phyloP scores from a whole-genome alignment of 2,888 invertebrate species.

The Tanaodytes sp. region DNA sequence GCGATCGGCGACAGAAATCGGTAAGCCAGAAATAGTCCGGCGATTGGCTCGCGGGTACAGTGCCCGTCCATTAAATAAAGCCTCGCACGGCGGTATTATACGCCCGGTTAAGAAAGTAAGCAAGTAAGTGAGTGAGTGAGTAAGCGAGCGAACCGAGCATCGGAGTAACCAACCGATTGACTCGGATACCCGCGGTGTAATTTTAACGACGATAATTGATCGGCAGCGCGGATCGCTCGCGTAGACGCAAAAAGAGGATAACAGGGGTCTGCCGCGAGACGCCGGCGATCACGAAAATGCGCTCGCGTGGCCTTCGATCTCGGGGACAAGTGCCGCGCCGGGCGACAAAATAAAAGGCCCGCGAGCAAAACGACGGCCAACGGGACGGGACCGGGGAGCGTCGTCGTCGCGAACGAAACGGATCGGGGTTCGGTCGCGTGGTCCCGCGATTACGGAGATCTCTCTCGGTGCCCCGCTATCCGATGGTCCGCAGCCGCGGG shows the following conservation, averaged over 20 bases:
- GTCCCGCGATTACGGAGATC: slow-evolving; percentile 45
- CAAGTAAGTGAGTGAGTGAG: slow-evolving; percentile 21
- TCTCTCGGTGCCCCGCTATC: too few relatives aligned
- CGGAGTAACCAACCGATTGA: too few relatives aligned
- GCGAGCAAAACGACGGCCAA: slow-evolving; percentile 51
- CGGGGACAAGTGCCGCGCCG: too few relatives aligned
- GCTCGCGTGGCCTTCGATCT: slow-evolving; percentile 43
- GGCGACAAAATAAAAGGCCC: slow-evolving; percentile 52
- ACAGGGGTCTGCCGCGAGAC: slow-evolving; percentile 21
- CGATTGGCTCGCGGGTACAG: too few relatives aligned
- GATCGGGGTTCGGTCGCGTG: slow-evolving; percentile 54
- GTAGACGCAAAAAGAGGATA: slow-evolving; percentile 44
- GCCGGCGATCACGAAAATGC: slow-evolving; percentile 43
- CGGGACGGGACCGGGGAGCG: slow-evolving; percentile 51
- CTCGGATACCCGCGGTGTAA: slow-evolving; percentile 27
- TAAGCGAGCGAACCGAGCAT: background rate
- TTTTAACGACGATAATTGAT: slow-evolving; percentile 49
- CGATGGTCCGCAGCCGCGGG: too few relatives aligned
- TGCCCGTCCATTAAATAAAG: too few relatives aligned
- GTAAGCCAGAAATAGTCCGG: background rate
- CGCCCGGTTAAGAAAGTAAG: slow-evolving; percentile 19
- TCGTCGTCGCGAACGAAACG: slow-evolving; percentile 41
- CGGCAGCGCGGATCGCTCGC: slow-evolving; percentile 18
- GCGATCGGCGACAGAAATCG: background rate
- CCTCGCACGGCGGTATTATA: slow-evolving; percentile 7